These are phyloP conservation scores for Tiaroga cobitis DNA, from an alignment of 2,797 vertebrate genomes.

Conservation along the genomic window DNA sequence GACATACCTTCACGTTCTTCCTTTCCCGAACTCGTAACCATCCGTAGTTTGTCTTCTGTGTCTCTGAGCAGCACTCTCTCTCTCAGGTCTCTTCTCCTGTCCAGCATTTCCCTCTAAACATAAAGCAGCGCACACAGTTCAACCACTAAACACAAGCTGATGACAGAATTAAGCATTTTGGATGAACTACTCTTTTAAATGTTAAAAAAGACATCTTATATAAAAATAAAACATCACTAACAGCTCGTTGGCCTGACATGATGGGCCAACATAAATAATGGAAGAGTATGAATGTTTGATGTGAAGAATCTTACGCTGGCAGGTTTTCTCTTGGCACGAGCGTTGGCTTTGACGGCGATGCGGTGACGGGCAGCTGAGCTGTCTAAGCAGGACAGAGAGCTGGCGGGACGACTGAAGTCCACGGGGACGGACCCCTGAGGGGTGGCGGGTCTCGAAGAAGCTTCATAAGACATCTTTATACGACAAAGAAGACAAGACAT, in stretches of 20 bases:
- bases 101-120: constrained; percentile 49
- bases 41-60: constrained; percentile 47
- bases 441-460: constrained; percentile 73
- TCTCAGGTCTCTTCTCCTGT: constrained; percentile 52
- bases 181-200: background rate
- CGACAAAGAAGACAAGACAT: background rate
- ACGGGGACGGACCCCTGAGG: constrained; percentile 72
- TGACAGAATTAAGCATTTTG: background rate
- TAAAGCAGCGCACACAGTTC: constrained; percentile 29
- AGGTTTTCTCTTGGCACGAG: constrained; percentile 72
- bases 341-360: constrained; percentile 83
- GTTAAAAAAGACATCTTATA: background rate
- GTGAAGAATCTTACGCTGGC: constrained; percentile 65
- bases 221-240: constrained; percentile 15
- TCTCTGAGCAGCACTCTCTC: constrained; percentile 55
- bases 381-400: constrained; percentile 81
- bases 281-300: constrained; percentile 4
- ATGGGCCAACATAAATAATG: background rate
- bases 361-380: constrained; percentile 88
- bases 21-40: constrained; percentile 17
- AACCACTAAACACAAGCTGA: background rate
- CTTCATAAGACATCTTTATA: constrained; percentile 71
- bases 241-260: background rate
- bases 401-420: constrained; percentile 84
- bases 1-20: constrained; percentile 42